Evolutionary conservation across 2,113 vertebrate genomes (phyloP), one percentile per base, ranked within the genome.

Genomic region (Tringa solitaria): DNA sequence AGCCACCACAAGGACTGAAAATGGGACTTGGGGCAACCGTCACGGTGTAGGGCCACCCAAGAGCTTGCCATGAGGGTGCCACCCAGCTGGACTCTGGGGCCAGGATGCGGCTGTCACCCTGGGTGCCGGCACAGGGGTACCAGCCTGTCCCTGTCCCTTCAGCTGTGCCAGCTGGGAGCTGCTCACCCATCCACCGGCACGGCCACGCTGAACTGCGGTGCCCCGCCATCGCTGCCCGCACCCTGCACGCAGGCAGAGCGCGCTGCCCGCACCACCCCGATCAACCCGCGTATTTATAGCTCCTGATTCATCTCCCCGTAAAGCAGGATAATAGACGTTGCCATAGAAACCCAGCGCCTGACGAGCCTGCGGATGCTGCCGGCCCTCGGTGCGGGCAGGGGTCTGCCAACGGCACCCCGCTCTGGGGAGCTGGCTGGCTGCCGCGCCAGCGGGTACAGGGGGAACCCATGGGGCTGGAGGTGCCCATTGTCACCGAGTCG

Each of bases 321-420:
- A 27, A 86, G 56, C 41, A 9, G 93, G 93, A 96, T 85, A 90
- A 35, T 9, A 37, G 91, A 64, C 53, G 91, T 97, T 63, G 53
- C 96, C 96, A 95, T 97, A 72, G 97, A 93, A 97, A 98, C 95
- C 87, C 90, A 14, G 77, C 20, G 56, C 84, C 77, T 41, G 87
- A 81, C 8, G 39, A 69, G 73, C 65, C 83, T 39, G 65, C 15
- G 5, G 70, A 16, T 8, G 20, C 20, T 10, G 24, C 61, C 17
- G 3, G 48, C 43, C 77, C 63, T 33, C 3, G 23, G 18, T 2
- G 9, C 6, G 5, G 72, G 84, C 73, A 95, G 73, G 84, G 84
- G 43, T n/a, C 70, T 50, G 64, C 50, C 50, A 74, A 3, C 4
- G 23, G 69, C 39, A 60, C 84, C 88, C 60, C 4, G 1, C 6